Evolutionary conservation across 1,140 invertebrate species (phyloP).

Genomic region (Drosophila orena): DNA sequence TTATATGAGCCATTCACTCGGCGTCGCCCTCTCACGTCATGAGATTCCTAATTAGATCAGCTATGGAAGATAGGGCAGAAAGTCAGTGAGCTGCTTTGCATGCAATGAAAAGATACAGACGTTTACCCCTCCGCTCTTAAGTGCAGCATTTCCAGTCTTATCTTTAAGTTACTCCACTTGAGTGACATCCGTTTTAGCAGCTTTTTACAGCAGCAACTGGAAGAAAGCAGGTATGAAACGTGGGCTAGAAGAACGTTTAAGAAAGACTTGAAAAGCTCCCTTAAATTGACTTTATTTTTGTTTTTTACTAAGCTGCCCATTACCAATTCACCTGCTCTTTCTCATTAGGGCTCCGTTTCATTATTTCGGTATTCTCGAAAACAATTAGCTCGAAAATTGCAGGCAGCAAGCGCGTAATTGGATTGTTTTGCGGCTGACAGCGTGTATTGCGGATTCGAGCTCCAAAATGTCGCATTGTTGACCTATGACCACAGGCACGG

Average conservation of each 20-base stretch:
- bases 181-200: slow-evolving; percentile 15
- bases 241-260: neutral
- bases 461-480: slow-evolving; percentile 50
- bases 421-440: slow-evolving; percentile 52
- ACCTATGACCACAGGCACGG: slow-evolving; percentile 32
- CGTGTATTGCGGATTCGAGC: slow-evolving; percentile 34
- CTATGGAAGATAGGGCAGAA: neutral
- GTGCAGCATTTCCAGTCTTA: slow-evolving; percentile 13
- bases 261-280: neutral
- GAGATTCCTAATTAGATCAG: slow-evolving; percentile 43
- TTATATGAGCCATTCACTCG: slow-evolving; percentile 32
- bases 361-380: slow-evolving; percentile 36
- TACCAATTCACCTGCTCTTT: slow-evolving; percentile 13
- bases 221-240: neutral
- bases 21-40: slow-evolving; percentile 40
- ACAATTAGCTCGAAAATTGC: slow-evolving; percentile 46
- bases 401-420: slow-evolving; percentile 38
- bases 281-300: slow-evolving; percentile 4
- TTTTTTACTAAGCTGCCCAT: slow-evolving; percentile 6
- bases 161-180: slow-evolving; percentile 13
- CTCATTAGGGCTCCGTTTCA: slow-evolving; percentile 21
- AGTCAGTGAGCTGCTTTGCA: slow-evolving; percentile 36
- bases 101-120: neutral
- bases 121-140: slow-evolving; percentile 6
- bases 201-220: neutral